phyloP scores from a whole-genome alignment of 2,797 vertebrate species.

The Poecilia velifera region DNA sequence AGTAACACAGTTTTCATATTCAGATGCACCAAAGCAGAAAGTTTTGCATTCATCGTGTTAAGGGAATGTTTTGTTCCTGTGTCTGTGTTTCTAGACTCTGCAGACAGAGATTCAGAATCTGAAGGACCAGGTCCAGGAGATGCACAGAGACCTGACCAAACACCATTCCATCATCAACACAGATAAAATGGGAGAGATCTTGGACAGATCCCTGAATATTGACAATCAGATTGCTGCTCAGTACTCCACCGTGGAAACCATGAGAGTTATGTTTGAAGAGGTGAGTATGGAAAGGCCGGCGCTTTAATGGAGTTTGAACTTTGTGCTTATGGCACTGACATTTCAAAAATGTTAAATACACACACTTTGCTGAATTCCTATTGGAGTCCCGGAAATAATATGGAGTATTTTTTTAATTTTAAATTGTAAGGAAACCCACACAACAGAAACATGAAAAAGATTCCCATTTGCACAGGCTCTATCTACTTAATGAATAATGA shows the following conservation, averaged over 20 bases:
- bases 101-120: conserved; percentile 88
- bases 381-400: too few relatives aligned
- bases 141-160: conserved; percentile 94
- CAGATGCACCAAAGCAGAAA: conserved; percentile 20
- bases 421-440: not conserved
- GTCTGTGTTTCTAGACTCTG: conserved; percentile 78
- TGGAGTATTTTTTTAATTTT: not conserved
- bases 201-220: conserved; percentile 87
- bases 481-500: not conserved
- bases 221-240: conserved; percentile 85
- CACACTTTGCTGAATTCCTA: not conserved
- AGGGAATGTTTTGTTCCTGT: not conserved
- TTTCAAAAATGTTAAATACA: not conserved
- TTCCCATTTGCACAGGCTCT: not conserved
- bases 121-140: conserved; percentile 94
- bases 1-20: conserved; percentile 20
- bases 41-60: conserved; percentile 12
- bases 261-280: conserved; percentile 89
- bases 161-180: conserved; percentile 94
- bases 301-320: conserved; percentile 14
- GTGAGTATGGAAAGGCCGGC: conserved; percentile 65
- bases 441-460: not conserved
- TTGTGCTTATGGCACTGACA: not conserved
- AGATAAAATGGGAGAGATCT: conserved; percentile 87
- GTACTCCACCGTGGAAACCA: conserved; percentile 85